Evolutionary conservation across 2,113 vertebrate species (phyloP).

Genomic region (Suricata suricatta): DNA sequence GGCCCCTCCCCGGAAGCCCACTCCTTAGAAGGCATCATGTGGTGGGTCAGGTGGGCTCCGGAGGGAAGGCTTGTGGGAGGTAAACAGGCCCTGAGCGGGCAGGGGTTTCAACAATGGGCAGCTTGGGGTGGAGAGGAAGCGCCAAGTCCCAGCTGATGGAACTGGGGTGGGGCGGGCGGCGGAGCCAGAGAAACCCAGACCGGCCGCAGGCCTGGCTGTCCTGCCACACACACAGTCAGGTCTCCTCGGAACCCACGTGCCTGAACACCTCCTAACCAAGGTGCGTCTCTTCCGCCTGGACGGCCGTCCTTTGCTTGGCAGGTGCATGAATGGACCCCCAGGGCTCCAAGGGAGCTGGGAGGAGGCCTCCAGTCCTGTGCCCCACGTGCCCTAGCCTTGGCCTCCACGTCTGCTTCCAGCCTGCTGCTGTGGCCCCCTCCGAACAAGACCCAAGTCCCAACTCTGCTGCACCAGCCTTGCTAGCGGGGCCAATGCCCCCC

Average conservation of each 20-base stretch:
- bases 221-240: accelerated
- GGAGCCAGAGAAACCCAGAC: accelerated
- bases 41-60: not conserved
- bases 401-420: not conserved
- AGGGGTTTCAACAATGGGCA: not conserved
- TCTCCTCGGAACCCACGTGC: not conserved
- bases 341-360: too few relatives aligned
- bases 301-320: not conserved
- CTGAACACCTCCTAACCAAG: not conserved
- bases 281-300: not conserved
- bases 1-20: not conserved
- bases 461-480: not conserved
- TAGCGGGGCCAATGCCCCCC: accelerated
- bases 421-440: accelerated
- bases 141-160: not conserved
- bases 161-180: not conserved
- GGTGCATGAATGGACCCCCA: not conserved
- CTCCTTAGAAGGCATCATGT: not conserved
- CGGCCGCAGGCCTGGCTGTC: too few relatives aligned
- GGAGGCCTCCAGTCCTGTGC: not conserved
- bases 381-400: accelerated
- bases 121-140: not conserved
- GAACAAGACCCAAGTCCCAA: not conserved
- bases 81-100: not conserved
- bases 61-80: not conserved